A percentile compares a stretch with the other conserved stretches of the same genome.
phyloP scores from a whole-genome alignment of 2,888 invertebrate genomes.

The Hyles lineata region DNA sequence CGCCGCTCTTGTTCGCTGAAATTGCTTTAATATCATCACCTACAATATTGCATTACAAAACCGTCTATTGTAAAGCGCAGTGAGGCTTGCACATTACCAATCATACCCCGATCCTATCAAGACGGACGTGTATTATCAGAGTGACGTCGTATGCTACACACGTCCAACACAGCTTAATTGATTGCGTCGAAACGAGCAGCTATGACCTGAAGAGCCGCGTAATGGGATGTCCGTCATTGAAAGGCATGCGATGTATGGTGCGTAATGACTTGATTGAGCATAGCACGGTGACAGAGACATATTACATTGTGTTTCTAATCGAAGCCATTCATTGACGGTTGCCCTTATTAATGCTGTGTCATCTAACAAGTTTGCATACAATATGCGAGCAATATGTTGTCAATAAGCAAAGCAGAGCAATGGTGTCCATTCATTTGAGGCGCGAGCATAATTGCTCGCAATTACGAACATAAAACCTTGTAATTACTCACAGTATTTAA shows the following conservation, averaged over 20 bases:
- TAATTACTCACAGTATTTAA: too few species aligned
- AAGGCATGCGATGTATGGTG: neutral
- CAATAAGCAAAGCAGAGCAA: too few species aligned
- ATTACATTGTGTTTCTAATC: neutral
- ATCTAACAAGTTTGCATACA: too few species aligned
- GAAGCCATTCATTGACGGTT: neutral
- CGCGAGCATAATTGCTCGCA: too few species aligned
- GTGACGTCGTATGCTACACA: neutral
- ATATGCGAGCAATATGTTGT: too few species aligned
- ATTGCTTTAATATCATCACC: too few species aligned
- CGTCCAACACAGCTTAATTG: neutral
- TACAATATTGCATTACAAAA: neutral
- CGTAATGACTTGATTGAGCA: neutral
- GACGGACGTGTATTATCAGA: neutral
- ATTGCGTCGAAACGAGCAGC: neutral
- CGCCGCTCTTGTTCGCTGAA: too few species aligned
- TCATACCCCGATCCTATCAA: neutral
- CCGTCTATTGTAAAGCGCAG: neutral
- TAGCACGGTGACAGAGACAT: neutral
- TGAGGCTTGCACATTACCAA: neutral
- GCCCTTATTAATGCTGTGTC: neutral
- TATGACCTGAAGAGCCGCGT: neutral
- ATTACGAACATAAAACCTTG: too few species aligned
- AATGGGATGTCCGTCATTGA: constrained; percentile 3
- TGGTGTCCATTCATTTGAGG: too few species aligned